A percentile compares a stretch with the other conserved stretches of the same genome.
Conservation (phyloP, 2,888 invertebrate genomes). For the Caenorhabditis parvicauda region DNA sequence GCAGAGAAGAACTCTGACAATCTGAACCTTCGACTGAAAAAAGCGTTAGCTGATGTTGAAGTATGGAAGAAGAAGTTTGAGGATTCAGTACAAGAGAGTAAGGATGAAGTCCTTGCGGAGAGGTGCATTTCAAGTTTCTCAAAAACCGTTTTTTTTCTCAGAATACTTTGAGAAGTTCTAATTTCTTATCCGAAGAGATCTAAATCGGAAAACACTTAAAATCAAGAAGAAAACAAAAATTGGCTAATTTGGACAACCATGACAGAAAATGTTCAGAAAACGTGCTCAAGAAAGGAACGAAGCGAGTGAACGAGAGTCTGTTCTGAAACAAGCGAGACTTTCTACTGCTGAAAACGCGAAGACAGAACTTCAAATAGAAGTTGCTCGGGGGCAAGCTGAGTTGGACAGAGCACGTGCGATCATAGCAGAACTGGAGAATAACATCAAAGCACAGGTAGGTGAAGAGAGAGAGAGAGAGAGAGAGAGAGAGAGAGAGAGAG, state of each 20-base stretch:
- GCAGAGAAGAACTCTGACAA: conserved; percentile 33
- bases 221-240: no score
- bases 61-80: conserved; percentile 53
- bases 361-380: conserved; percentile 41
- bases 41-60: conserved; percentile 40
- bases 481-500: not conserved
- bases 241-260: no score
- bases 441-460: conserved; percentile 46
- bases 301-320: conserved; percentile 42
- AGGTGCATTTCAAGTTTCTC: conserved; percentile 11
- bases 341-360: conserved; percentile 36
- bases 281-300: conserved; percentile 43
- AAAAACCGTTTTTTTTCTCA: no score
- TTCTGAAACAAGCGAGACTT: conserved; percentile 34
- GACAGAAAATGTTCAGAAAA: conserved; percentile 46
- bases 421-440: conserved; percentile 46
- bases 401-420: conserved; percentile 48
- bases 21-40: conserved; percentile 38
- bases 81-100: conserved; percentile 36
- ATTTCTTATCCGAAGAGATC: no score
- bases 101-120: conserved; percentile 48
- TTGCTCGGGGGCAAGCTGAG: conserved; percentile 37
- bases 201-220: no score
- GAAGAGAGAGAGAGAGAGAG: no score
- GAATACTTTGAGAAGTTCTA: no score